Evolutionary conservation across 2,113 vertebrate species (phyloP), one percentile per base, ranked within the genome.

Genomic region (Hippocampus abdominalis): DNA sequence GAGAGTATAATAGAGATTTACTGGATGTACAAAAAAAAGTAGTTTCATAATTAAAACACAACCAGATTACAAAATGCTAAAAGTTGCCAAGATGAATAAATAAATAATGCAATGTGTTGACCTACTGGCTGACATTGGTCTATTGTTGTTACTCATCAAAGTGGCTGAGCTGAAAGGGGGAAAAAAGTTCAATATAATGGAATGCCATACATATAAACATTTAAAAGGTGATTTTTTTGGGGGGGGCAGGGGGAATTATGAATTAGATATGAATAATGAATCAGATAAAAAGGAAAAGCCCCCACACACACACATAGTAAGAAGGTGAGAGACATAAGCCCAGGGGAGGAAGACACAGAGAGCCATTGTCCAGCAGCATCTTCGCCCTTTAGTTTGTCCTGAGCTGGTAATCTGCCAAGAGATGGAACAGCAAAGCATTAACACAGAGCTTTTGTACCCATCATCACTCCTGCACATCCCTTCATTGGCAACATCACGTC

Each of bases 331-430:
- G 66, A 10, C 4, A 36, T 1, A 39, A 32, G 54, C 32, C 51
- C 44, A 46, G 48, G 7, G 57, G 69, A 74, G 25, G 73, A 75
- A 78, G 80, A 84, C 60, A 73, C 72, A 72, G 64, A 78, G 69
- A 68, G 77, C 81, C 81, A 81, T 87, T 80, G 67, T 86, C 86
- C 79, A 78, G 75, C 83, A 79, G 86, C 81, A 67, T 76, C 82
- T 68, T 76, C 71, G 85, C 85, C 87, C 81, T 87, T 88, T 89
- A 93, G 89, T 91, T 92, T 75, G 92, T 93, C 92, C 92, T 87
- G 70, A 93, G 89, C 75, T 93, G 91, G 87, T 93, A 93, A 91
- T 93, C 92, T 93, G 92, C 86, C 84, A 92, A 92, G 76, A 84
- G 76, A 89, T 54, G 78, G 67, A 85, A 81, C 78, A 86, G 78